Base-by-base conservation (phyloP, 2,797 vertebrate genomes). In the Aldrovandia affinis region DNA sequence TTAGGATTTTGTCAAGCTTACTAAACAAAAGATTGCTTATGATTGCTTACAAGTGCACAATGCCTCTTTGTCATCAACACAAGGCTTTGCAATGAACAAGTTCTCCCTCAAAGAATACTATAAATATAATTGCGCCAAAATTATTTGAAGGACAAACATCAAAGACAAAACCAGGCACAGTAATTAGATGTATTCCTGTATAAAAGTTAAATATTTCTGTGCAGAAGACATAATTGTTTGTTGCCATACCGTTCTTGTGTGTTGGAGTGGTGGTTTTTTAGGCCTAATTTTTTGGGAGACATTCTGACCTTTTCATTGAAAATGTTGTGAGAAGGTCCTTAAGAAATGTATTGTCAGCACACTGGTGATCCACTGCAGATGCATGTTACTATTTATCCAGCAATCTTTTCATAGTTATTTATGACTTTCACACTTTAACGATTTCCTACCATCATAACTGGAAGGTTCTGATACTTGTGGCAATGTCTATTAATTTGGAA, bases 371-470 rank as follows among this genome's bases (percentile, higher is more conserved):
- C 61, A 57, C 63, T 68, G 73, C 83, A 86, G 83, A 85, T 89
- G 86, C 84, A 83, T 86, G 68, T 86, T 12, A 81, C 83, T 88
- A 85, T 91, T 88, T 87, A 85, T 88, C 88, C 81, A 88, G 73
- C 89, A 89, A 91, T 88, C 88, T 90, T 91, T 88, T 73, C 78
- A 77, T 30, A 85, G 88, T 83, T 89, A 90, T 91, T 85, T 84
- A 81, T 81, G 47, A 83, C 86, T 79, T 85, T 84, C 85, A 86
- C 57, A 88, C 84, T 83, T 88, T 87, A 87, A 42, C 57, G 12
- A 28, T 68, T 68, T 22, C 55, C 12, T 47, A 59, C 15, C 77
- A 77, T 63, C 73, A 80, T 82, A 75, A 77, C 84, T 83, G 73
- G 78, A 54, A 81, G 80, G 68, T 78, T 68, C 39, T 52, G 55